Evolutionary conservation across 2,888 invertebrate genomes (phyloP).

Genomic region (Phyllotreta cruciferae): DNA sequence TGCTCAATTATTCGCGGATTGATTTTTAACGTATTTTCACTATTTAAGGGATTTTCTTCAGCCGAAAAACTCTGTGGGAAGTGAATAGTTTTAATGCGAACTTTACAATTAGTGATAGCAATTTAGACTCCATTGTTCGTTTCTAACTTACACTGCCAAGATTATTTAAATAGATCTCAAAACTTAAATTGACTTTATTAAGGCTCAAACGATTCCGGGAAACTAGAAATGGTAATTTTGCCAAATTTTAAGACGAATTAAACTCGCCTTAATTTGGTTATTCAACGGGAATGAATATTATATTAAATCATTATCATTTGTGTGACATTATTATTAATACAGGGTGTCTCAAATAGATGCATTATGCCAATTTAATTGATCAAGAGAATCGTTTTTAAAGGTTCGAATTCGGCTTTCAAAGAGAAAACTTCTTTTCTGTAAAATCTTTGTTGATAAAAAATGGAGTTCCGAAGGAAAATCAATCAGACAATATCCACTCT

Average conservation of each 20-base stretch:
- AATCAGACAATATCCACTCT: constrained; percentile 18
- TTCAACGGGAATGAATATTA: no score
- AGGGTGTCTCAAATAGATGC: no score
- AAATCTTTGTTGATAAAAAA: background rate
- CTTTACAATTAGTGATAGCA: constrained; percentile 33
- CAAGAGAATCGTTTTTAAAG: no score
- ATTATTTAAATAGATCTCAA: constrained; percentile 32
- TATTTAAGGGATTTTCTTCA: constrained; percentile 6
- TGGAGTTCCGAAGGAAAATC: constrained; percentile 7
- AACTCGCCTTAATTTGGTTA: background rate
- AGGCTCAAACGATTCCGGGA: constrained; percentile 21
- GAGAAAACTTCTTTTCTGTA: no score
- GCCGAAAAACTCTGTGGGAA: background rate
- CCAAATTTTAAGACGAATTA: constrained; percentile 16
- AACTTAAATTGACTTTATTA: constrained; percentile 35
- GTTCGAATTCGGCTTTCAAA: no score
- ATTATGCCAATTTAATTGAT: no score
- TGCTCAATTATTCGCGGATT: background rate
- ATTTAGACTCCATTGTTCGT: constrained; percentile 32
- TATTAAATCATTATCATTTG: no score
- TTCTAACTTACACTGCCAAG: constrained; percentile 25
- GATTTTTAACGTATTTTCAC: background rate
- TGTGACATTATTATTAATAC: no score
- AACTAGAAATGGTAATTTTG: constrained; percentile 29
- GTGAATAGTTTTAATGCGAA: constrained; percentile 22